Conservation (phyloP, 2,797 vertebrate species). For the Cichlasoma orientale region DNA sequence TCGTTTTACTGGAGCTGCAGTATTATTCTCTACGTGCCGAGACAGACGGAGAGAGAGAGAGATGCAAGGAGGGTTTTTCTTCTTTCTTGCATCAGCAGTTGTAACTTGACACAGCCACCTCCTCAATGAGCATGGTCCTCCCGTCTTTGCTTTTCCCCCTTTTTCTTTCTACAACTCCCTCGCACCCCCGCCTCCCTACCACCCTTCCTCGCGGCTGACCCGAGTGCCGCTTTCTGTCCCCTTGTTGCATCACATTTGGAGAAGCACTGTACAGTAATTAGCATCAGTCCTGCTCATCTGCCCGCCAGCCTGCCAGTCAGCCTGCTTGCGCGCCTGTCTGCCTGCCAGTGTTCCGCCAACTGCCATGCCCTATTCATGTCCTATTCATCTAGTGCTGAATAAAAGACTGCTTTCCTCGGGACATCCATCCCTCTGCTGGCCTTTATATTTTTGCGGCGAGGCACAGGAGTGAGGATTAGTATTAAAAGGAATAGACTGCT, state of each 20-base stretch:
- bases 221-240: conserved; percentile 55
- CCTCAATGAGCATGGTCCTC: conserved; percentile 36
- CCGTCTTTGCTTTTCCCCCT: conserved; percentile 18
- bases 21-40: conserved; percentile 42
- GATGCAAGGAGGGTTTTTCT: conserved; percentile 47
- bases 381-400: conserved; percentile 70
- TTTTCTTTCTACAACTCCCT: not conserved
- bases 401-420: conserved; percentile 68
- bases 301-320: conserved; percentile 58
- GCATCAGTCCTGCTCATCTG: conserved; percentile 69
- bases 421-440: conserved; percentile 65
- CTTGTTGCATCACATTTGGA: conserved; percentile 60
- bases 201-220: conserved; percentile 45
- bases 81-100: conserved; percentile 74
- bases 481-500: conserved; percentile 66
- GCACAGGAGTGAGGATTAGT: conserved; percentile 63
- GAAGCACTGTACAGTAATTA: conserved; percentile 69
- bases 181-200: not conserved
- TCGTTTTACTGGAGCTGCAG: conserved; percentile 22
- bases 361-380: conserved; percentile 70
- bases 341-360: conserved; percentile 61
- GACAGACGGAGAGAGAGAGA: conserved; percentile 17
- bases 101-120: conserved; percentile 53
- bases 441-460: conserved; percentile 56
- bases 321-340: conserved; percentile 41